Evolutionary conservation across 2,113 vertebrate species (phyloP), one percentile per base, ranked within the genome.

Genomic region (Pungitius pungitius): DNA sequence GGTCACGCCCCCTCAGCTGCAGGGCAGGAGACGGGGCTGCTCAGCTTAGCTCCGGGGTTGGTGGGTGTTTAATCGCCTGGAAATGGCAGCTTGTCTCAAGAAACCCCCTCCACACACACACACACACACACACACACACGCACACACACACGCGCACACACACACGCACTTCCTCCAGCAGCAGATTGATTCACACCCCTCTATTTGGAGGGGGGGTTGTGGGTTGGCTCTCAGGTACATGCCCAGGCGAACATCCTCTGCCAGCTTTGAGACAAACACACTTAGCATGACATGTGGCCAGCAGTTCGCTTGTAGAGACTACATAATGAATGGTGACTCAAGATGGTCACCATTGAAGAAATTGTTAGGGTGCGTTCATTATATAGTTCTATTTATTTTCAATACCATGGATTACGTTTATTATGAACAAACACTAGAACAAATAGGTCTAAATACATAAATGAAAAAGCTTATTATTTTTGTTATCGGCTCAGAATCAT

Each of bases 141-240:
- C 43, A 4, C 40, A 1, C 10, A 1, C 39, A 11, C 40, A 1
- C 42, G 10, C 42, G 7, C 42, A 43, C 42, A 43, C 42, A 61
- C 35, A 24, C 6, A 40, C 4, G 43, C 33, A 1, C 58, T 43
- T 70, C 35, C 58, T 60, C 42, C 57, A 14, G 49, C 71, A 47
- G 77, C 83, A 85, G 71, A 77, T 62, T 78, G 57, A 45, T 39
- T 47, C 57, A 62, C 73, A 78, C 24, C 55, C 22, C 8, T 47
- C 78, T 80, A 45, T 83, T 76, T 79, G 22, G 33, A n/a, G 12
- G 17, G 54, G n/a, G 8, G 20, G 15, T 11, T 26, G 15, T 4
- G 24, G 51, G 56, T 30, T 35, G 6, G 42, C 54, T 63, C 39
- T 75, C 75, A 76, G 85, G 81, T 89, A 88, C 89, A 89, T 91